These are phyloP conservation scores for Mycteria americana DNA, from an alignment of 2,797 vertebrate genomes.

Conservation along the genomic window DNA sequence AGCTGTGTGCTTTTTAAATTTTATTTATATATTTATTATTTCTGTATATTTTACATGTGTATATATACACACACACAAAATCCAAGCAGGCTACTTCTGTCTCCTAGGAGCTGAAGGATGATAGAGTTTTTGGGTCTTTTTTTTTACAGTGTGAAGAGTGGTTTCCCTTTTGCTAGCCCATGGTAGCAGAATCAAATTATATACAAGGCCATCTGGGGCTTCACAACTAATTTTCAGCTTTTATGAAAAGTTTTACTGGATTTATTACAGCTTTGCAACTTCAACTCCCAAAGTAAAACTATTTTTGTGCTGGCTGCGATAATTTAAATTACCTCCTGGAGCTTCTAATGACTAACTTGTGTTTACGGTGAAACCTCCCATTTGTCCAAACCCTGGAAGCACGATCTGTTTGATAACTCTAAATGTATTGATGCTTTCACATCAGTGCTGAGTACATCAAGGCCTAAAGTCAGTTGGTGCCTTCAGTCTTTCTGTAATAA, in stretches of 20 bases:
- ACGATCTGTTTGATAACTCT: not conserved
- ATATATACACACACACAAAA: not conserved
- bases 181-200: not conserved
- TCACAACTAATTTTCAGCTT: conserved; percentile 26
- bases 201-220: not conserved
- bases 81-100: not conserved
- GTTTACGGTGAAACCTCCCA: not conserved
- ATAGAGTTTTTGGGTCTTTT: not conserved
- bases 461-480: not conserved
- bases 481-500: not conserved
- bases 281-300: not conserved
- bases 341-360: not conserved
- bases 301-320: not conserved
- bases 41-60: not conserved
- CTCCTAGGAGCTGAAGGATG: not conserved
- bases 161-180: not conserved
- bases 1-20: not conserved
- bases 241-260: not conserved
- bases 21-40: not conserved
- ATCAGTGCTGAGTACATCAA: not conserved
- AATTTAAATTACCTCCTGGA: conserved; percentile 13
- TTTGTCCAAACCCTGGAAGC: conserved; percentile 8
- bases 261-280: conserved; percentile 8
- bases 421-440: not conserved
- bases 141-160: not conserved